Evolutionary conservation across 2,113 vertebrate species (phyloP).

Genomic region (Rhizomys pruinosus): DNA sequence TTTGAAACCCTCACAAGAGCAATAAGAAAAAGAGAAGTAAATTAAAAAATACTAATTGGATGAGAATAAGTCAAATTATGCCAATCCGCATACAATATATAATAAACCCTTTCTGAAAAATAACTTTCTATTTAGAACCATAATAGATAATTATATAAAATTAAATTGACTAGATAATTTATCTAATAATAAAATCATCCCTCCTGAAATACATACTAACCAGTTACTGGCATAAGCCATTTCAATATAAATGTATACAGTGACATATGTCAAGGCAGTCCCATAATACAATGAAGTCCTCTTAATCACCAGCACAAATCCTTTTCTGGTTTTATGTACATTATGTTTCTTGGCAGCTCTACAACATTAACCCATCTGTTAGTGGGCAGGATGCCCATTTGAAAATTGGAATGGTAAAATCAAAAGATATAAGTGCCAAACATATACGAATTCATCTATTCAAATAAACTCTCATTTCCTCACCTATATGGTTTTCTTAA

Average conservation of each 20-base stretch:
- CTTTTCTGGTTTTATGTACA: not conserved
- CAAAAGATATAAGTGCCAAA: constrained; percentile 3
- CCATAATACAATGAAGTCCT: not conserved
- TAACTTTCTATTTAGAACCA: constrained; percentile 3
- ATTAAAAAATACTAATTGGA: no score
- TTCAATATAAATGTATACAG: not conserved
- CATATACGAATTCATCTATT: not conserved
- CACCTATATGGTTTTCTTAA: not conserved
- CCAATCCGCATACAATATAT: no score
- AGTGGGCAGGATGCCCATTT: not conserved
- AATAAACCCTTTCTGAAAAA: not conserved
- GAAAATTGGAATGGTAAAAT: not conserved
- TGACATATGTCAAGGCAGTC: not conserved
- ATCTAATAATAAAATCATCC: not conserved
- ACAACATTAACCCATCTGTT: constrained; percentile 48
- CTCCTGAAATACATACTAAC: not conserved
- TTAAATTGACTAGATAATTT: not conserved
- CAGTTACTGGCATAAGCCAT: not conserved
- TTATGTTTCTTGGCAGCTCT: constrained; percentile 32
- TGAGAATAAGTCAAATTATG: no score
- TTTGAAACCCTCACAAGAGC: no score
- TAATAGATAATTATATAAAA: constrained; percentile 6
- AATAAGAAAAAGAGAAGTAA: no score
- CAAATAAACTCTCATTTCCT: not conserved
- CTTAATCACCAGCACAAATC: not conserved